A percentile compares a stretch with the other conserved stretches of the same genome.
Evolutionary conservation across 2,113 vertebrate species (phyloP).

Genomic region (Eurypyga helias): DNA sequence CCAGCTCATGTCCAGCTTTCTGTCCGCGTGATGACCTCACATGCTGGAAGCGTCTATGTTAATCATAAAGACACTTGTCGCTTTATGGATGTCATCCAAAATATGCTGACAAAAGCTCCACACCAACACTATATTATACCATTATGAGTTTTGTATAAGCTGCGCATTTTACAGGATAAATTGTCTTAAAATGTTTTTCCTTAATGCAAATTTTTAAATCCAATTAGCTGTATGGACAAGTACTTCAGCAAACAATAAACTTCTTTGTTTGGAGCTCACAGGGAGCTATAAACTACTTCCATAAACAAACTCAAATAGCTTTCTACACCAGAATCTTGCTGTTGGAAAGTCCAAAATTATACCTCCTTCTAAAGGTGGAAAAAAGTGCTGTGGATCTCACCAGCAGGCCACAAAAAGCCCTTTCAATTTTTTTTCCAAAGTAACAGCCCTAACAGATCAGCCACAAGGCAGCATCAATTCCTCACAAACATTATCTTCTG

Average conservation of each 20-base stretch:
- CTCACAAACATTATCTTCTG: neutral
- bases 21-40: neutral
- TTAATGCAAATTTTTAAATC: slow-evolving; percentile 24
- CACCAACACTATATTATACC: too few species aligned
- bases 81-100: slow-evolving; percentile 1
- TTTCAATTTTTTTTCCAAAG: neutral
- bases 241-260: slow-evolving; percentile 17
- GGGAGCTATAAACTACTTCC: slow-evolving; percentile 30
- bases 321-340: neutral
- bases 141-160: neutral
- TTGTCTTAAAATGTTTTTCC: neutral
- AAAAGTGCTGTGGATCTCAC: neutral
- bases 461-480: neutral
- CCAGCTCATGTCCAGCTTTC: too few species aligned
- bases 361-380: neutral
- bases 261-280: neutral
- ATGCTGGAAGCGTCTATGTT: accelerated
- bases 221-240: slow-evolving; percentile 30
- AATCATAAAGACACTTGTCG: neutral
- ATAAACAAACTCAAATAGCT: neutral
- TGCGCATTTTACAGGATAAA: neutral
- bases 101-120: slow-evolving; percentile 9
- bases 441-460: neutral
- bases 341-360: neutral
- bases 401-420: neutral